These are phyloP conservation scores for Salvator merianae DNA, from an alignment of 2,113 vertebrate species.

Conservation along the genomic window DNA sequence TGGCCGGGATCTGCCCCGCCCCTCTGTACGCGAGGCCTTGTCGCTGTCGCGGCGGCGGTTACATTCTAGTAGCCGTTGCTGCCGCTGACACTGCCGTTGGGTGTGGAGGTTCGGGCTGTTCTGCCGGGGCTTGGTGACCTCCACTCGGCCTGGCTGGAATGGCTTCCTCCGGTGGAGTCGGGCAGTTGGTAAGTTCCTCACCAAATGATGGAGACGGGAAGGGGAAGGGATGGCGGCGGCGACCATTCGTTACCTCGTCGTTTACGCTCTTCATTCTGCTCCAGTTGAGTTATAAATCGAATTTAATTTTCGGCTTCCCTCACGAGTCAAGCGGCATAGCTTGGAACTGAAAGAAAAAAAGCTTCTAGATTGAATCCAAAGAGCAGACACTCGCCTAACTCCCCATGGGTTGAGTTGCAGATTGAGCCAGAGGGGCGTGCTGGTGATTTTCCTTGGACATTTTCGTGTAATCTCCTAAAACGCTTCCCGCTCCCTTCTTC, in stretches of 20 bases:
- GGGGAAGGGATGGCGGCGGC: not conserved
- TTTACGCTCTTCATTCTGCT: not conserved
- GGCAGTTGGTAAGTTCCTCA: constrained; percentile 50
- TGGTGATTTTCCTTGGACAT: not conserved
- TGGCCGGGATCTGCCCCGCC: not conserved
- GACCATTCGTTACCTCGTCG: not conserved
- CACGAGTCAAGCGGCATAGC: not conserved
- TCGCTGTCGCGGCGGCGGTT: too few relatives aligned
- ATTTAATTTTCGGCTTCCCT: not conserved
- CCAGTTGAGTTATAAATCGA: not conserved
- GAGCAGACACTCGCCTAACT: not conserved
- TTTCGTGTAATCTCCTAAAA: not conserved
- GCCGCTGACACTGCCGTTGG: not conserved
- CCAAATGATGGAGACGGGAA: not conserved
- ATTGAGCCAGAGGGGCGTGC: not conserved
- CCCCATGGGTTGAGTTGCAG: not conserved
- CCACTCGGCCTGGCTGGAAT: constrained; percentile 7
- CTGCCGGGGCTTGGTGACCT: not conserved
- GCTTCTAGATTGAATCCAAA: not conserved
- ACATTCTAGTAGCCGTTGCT: not conserved
- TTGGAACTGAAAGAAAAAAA: too few relatives aligned
- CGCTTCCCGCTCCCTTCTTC: not conserved
- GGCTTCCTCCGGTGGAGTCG: constrained; percentile 36
- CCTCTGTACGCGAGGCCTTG: too few relatives aligned
- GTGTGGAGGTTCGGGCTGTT: too few relatives aligned